Conservation (phyloP, 2,113 vertebrate species). For the Pyrgilauda ruficollis region DNA sequence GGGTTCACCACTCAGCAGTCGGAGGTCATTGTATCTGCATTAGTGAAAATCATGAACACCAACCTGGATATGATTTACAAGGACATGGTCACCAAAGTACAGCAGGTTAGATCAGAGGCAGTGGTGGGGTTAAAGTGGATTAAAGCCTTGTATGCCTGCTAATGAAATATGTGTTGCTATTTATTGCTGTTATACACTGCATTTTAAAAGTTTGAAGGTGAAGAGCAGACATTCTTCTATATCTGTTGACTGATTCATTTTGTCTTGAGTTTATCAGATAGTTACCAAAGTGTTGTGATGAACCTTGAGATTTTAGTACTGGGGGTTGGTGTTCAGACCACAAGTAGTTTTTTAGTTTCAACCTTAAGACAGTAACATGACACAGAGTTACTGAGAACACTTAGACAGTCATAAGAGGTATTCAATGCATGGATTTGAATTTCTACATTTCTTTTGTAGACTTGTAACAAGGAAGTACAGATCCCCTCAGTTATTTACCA, state of each 20-base stretch:
- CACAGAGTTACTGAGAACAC: not conserved
- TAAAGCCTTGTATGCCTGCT: not conserved
- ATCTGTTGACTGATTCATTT: not conserved
- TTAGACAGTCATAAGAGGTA: not conserved
- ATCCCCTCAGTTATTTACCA: not conserved
- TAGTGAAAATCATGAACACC: slow-evolving; percentile 84
- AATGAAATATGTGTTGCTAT: not conserved
- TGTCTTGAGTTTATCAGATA: not conserved
- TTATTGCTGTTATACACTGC: not conserved
- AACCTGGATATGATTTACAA: slow-evolving; percentile 87
- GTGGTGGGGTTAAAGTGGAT: not conserved
- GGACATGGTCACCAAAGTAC: slow-evolving; percentile 94
- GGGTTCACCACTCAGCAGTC: slow-evolving; percentile 88
- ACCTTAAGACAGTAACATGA: not conserved
- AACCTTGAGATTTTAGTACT: not conserved
- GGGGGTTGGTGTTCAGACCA: not conserved
- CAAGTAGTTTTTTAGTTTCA: not conserved
- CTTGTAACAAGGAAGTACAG: not conserved
- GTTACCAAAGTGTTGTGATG: not conserved
- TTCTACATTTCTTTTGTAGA: not conserved
- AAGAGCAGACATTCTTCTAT: not conserved
- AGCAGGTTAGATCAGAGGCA: slow-evolving; percentile 81
- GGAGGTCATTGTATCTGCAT: slow-evolving; percentile 82
- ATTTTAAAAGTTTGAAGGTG: not conserved
- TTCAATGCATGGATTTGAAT: not conserved